These are phyloP conservation scores for Tiliacea citrago DNA, from an alignment of 2,888 invertebrate genomes.

Conservation along the genomic window DNA sequence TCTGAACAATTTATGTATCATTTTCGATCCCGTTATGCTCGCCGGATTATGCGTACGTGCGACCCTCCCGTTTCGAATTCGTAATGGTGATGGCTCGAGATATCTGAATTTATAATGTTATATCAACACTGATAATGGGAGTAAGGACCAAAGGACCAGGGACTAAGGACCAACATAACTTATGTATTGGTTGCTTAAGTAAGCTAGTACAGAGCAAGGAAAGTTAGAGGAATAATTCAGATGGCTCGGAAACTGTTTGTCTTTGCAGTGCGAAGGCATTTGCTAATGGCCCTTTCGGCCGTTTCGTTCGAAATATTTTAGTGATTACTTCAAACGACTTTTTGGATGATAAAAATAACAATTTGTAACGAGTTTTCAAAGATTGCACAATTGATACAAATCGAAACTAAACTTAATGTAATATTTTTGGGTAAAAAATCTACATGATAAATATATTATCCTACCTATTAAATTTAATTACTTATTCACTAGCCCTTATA, in stretches of 20 bases:
- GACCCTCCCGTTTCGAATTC: slow-evolving; percentile 78
- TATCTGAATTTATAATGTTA: slow-evolving; percentile 83
- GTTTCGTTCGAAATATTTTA: slow-evolving; percentile 45
- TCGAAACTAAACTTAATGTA: neutral
- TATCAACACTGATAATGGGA: slow-evolving; percentile 71
- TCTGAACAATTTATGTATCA: slow-evolving; percentile 90
- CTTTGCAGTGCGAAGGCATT: slow-evolving; percentile 52
- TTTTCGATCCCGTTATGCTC: slow-evolving; percentile 90
- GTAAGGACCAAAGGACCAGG: slow-evolving; percentile 33
- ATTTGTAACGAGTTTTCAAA: slow-evolving; percentile 12
- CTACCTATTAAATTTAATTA: neutral
- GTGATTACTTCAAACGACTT: slow-evolving; percentile 43
- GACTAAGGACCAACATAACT: slow-evolving; percentile 52
- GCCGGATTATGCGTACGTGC: slow-evolving; percentile 84
- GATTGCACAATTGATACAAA: too few species aligned
- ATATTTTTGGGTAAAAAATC: neutral
- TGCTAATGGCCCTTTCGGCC: slow-evolving; percentile 37
- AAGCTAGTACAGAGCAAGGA: slow-evolving; percentile 34
- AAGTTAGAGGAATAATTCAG: slow-evolving; percentile 52
- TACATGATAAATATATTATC: neutral
- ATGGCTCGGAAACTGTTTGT: slow-evolving; percentile 39
- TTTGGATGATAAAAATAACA: slow-evolving; percentile 22
- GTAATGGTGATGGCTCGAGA: slow-evolving; percentile 82
- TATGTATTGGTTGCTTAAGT: slow-evolving; percentile 51
- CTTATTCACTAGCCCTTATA: neutral